These are phyloP conservation scores for Eublepharis macularius DNA, from an alignment of 2,113 vertebrate species.

Conservation along the genomic window DNA sequence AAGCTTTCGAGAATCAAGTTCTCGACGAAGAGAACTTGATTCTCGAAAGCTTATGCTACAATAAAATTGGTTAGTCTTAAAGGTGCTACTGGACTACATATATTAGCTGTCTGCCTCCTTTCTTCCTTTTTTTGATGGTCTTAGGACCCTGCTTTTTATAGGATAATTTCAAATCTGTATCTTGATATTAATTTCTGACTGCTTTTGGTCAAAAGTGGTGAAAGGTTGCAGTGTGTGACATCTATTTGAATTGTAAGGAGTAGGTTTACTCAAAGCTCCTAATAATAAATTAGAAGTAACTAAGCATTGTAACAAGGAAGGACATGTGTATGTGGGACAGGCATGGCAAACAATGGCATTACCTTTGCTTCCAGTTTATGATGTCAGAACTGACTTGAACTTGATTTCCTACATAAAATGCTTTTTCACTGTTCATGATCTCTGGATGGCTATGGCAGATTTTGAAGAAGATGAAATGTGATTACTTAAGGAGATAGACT, in stretches of 20 bases:
- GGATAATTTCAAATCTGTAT: too few relatives aligned
- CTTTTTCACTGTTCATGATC: not conserved
- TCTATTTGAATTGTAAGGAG: not conserved
- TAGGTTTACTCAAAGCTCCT: not conserved
- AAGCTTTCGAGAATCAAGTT: too few relatives aligned
- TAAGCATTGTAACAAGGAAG: not conserved
- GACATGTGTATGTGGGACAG: rapidly evolving
- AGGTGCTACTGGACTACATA: too few relatives aligned
- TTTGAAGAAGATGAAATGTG: not conserved
- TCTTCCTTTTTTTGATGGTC: too few relatives aligned
- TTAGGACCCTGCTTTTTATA: too few relatives aligned
- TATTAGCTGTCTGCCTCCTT: too few relatives aligned
- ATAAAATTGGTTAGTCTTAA: too few relatives aligned
- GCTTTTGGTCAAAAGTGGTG: not conserved
- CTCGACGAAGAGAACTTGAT: too few relatives aligned
- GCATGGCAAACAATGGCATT: rapidly evolving
- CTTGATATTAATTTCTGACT: too few relatives aligned
- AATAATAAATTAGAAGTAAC: rapidly evolving
- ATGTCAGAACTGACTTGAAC: not conserved
- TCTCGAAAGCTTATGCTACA: too few relatives aligned
- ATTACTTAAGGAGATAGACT: rapidly evolving
- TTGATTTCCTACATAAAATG: not conserved
- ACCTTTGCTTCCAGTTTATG: not conserved
- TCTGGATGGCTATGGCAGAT: constrained; percentile 38
- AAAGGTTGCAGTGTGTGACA: not conserved